These are phyloP conservation scores for Pseudochaenichthys georgianus DNA, from an alignment of 2,797 vertebrate species.

Conservation along the genomic window DNA sequence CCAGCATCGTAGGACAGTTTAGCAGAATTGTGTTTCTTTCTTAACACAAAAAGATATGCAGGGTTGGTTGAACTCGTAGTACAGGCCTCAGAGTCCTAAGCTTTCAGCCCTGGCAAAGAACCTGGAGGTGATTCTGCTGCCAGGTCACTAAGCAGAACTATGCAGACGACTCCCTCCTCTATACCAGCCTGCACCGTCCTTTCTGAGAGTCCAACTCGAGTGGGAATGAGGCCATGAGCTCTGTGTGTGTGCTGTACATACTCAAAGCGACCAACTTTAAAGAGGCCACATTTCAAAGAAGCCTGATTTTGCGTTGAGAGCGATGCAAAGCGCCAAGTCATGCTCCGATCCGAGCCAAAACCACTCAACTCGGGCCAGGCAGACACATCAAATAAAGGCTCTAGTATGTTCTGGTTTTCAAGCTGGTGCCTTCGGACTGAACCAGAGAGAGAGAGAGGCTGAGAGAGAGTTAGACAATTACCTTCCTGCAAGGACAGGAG, in stretches of 20 bases:
- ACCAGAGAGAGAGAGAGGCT: conserved; percentile 4
- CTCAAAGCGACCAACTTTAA: conserved; percentile 37
- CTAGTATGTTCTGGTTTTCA: background rate
- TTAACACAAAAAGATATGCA: too few relatives aligned
- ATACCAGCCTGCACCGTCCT: conserved; percentile 61
- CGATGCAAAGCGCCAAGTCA: conserved; percentile 21
- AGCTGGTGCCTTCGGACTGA: conserved; percentile 16
- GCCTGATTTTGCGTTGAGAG: conserved; percentile 1
- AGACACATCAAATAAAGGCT: conserved; percentile 11
- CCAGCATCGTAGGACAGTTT: too few relatives aligned
- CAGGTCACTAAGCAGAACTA: conserved; percentile 65
- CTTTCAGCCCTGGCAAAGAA: conserved; percentile 37
- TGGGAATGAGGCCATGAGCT: conserved; percentile 58
- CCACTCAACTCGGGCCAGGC: conserved; percentile 8
- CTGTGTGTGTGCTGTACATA: conserved; percentile 24
- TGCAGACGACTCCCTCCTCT: conserved; percentile 64
- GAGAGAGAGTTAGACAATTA: conserved; percentile 49
- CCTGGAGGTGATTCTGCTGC: conserved; percentile 61
- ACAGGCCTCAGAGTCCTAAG: background rate
- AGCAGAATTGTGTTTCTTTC: too few relatives aligned
- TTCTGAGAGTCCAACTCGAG: conserved; percentile 40
- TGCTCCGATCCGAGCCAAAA: conserved; percentile 14
- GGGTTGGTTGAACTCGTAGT: too few relatives aligned
- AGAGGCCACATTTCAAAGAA: conserved; percentile 50
- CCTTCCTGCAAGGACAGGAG: conserved; percentile 59